These are phyloP conservation scores for Agriopis marginaria DNA, from an alignment of 2,888 invertebrate genomes.

Conservation along the genomic window DNA sequence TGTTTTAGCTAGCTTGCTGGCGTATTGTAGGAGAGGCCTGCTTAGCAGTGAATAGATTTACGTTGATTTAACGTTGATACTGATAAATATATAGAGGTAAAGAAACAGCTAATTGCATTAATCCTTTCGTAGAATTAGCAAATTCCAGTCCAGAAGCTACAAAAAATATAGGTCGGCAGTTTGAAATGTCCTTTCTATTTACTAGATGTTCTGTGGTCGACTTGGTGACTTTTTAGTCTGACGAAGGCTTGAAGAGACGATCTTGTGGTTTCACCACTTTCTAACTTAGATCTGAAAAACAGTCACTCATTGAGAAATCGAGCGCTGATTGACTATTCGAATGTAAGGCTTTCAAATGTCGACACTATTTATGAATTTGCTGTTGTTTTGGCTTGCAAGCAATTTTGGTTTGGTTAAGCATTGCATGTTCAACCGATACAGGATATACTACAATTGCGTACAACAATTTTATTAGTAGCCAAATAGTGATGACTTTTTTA, in stretches of 20 bases:
- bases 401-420: background rate
- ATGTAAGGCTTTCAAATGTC: conserved; percentile 22
- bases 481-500: too few relatives aligned
- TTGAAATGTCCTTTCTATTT: background rate
- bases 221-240: conserved; percentile 18
- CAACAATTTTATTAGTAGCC: too few relatives aligned
- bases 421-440: background rate
- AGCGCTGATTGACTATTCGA: conserved; percentile 31
- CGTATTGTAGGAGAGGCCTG: background rate
- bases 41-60: background rate
- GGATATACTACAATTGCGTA: too few relatives aligned
- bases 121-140: too few relatives aligned
- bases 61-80: too few relatives aligned
- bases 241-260: conserved; percentile 12
- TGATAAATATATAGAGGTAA: too few relatives aligned
- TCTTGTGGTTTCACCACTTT: conserved; percentile 33
- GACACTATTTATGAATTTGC: background rate
- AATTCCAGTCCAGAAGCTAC: too few relatives aligned
- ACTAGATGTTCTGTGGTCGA: background rate
- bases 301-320: conserved; percentile 32
- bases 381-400: background rate
- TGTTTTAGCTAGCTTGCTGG: too few relatives aligned
- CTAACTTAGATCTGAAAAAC: conserved; percentile 35
- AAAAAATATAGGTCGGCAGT: background rate
- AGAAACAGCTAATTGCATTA: too few relatives aligned